These are phyloP conservation scores for Calycopis cecrops DNA, from an alignment of 1,140 invertebrate species.

Conservation along the genomic window DNA sequence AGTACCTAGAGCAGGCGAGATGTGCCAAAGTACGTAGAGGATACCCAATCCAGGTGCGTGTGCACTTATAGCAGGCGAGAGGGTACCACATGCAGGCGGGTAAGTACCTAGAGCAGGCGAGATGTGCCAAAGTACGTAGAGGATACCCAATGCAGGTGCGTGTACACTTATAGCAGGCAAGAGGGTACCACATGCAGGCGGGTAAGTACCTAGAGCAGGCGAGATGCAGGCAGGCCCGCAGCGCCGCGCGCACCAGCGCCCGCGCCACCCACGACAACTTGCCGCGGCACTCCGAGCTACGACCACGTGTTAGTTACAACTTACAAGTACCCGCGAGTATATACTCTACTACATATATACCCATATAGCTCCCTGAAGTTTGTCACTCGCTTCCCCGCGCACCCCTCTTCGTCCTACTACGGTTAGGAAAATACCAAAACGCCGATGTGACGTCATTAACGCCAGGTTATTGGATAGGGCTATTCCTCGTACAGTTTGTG, in stretches of 20 bases:
- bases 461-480: too few species aligned
- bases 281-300: slow-evolving; percentile 45
- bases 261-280: slow-evolving; percentile 71
- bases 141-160: neutral
- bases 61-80: slow-evolving; percentile 13
- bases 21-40: slow-evolving; percentile 80
- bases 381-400: too few species aligned
- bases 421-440: too few species aligned
- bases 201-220: slow-evolving; percentile 43
- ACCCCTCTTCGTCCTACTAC: too few species aligned
- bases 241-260: slow-evolving; percentile 77
- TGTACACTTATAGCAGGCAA: slow-evolving; percentile 42
- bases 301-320: neutral
- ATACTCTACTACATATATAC: neutral
- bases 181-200: neutral
- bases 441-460: too few species aligned
- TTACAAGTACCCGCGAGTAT: neutral
- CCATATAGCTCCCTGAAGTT: neutral
- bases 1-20: slow-evolving; percentile 64
- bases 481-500: too few species aligned
- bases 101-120: slow-evolving; percentile 46
- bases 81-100: neutral
- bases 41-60: neutral
- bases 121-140: neutral
- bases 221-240: slow-evolving; percentile 81